Evolutionary conservation across 2,888 invertebrate species (phyloP), one percentile per base, ranked within the genome.

Genomic region (Choristoneura rosaceana): DNA sequence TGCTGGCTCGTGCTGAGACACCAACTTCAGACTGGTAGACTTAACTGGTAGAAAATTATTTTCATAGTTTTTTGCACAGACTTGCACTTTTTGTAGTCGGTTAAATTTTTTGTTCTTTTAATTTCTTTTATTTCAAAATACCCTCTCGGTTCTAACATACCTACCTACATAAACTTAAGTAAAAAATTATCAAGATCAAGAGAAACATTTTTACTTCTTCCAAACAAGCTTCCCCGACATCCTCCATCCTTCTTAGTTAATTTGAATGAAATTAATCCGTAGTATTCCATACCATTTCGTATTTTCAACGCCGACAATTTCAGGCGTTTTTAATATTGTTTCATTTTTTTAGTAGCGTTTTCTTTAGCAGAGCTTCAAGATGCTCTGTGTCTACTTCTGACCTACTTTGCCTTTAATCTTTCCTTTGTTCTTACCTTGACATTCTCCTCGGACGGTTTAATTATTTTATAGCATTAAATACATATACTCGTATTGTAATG

Each of bases 381-480:
- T 33, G 63, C 47, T 66, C 66, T 62, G 68, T 68, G 58, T 33
- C 33, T 63, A 5, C 50, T 66, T 66, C 55, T 71, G 71, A 73
- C 71, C 71, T 73, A 73, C 71, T 63, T 73, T 58, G 67, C 55
- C 38, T 67, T 68, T 67, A 68, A 71, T 71, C 67, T 59, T 63
- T 59, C 62, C 67, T 71, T 73, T 68, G 68, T 68, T 58, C 50
- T 70, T 70, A 61, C 60, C 71, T 61, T 52, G 38, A 25, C 50
- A 38, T 65, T 66, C 61, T 34, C 64, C 65, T 52, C 52, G 65
- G 65, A 61, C 52, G 60, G 33, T 61, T 70, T 71, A 61, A 67
- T 71, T 71, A 65, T 60, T 64, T 60, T 38, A 41, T 70, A 47
- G 25, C 38, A 50, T 59, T 60, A 43, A 63, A 33, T 59, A 38